Percentiles rank a stretch among this genome's conserved stretches.
Conservation (phyloP, 1,140 invertebrate genomes). For the Ceratosolen solmsi region DNA sequence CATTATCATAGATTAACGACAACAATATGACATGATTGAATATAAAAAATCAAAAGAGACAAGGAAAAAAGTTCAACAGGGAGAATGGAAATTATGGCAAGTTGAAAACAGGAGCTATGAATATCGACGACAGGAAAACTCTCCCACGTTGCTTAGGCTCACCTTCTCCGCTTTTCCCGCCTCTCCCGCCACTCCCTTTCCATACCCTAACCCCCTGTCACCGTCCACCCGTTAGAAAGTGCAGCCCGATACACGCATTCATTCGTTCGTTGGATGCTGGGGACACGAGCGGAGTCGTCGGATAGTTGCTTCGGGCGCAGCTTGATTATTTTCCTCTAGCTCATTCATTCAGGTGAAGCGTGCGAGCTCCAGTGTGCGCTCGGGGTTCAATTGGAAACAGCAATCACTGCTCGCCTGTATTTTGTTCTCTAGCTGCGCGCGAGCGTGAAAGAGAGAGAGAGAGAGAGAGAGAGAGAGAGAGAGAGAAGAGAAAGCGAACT, state of each 20-base stretch:
- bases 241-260: slow-evolving; percentile 37
- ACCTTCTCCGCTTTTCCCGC: too few relatives aligned
- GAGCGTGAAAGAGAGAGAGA: background rate
- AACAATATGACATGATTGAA: too few relatives aligned
- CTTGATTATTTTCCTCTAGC: slow-evolving; percentile 75
- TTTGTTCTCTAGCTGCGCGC: slow-evolving; percentile 64
- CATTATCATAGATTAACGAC: too few relatives aligned
- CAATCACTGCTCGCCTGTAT: slow-evolving; percentile 74
- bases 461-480: background rate
- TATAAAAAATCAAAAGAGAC: too few relatives aligned
- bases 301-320: slow-evolving; percentile 71
- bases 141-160: background rate
- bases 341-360: slow-evolving; percentile 73
- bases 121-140: background rate
- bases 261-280: slow-evolving; percentile 33
- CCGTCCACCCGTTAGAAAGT: background rate
- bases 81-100: background rate
- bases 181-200: background rate
- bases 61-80: background rate
- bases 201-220: background rate
- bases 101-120: background rate
- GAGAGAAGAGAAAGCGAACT: background rate
- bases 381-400: slow-evolving; percentile 74
- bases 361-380: slow-evolving; percentile 60
- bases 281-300: slow-evolving; percentile 48